Evolutionary conservation across 2,113 vertebrate genomes (phyloP).

Genomic region (Rattus rattus): DNA sequence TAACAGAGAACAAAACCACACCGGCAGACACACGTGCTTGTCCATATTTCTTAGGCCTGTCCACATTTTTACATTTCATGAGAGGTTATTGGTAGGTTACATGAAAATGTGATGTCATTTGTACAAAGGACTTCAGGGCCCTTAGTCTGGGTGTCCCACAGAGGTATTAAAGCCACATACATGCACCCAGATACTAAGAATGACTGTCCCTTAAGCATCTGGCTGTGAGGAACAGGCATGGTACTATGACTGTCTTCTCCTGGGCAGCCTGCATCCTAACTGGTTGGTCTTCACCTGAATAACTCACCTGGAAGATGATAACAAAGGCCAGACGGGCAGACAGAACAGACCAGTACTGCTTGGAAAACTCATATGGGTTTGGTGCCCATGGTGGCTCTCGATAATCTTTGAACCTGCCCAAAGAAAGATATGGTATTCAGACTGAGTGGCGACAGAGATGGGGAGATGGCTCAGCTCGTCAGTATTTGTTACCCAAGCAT

Average conservation of each 20-base stretch:
- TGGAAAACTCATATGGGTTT: conserved; percentile 94
- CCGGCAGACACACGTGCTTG: not conserved
- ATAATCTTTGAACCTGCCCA: conserved; percentile 96
- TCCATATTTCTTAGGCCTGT: not conserved
- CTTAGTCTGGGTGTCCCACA: not conserved
- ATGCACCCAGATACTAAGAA: not conserved
- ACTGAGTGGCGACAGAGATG: not conserved
- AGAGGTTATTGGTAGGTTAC: not conserved
- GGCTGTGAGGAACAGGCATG: not conserved
- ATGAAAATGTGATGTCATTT: not conserved
- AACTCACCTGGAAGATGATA: conserved; percentile 96
- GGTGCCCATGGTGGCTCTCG: conserved; percentile 96
- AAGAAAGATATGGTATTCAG: conserved; percentile 42
- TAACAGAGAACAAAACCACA: not conserved
- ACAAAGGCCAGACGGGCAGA: conserved; percentile 96
- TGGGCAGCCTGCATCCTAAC: not conserved
- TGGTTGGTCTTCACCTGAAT: not conserved
- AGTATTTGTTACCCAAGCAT: too few relatives aligned
- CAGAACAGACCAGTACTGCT: conserved; percentile 96
- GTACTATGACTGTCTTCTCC: not conserved
- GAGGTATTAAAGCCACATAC: not conserved
- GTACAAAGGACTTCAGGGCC: not conserved
- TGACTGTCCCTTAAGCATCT: not conserved
- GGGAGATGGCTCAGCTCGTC: not conserved
- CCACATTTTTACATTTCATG: not conserved